Conservation (phyloP, 2,113 vertebrate genomes). For the Pleuronectes platessa region DNA sequence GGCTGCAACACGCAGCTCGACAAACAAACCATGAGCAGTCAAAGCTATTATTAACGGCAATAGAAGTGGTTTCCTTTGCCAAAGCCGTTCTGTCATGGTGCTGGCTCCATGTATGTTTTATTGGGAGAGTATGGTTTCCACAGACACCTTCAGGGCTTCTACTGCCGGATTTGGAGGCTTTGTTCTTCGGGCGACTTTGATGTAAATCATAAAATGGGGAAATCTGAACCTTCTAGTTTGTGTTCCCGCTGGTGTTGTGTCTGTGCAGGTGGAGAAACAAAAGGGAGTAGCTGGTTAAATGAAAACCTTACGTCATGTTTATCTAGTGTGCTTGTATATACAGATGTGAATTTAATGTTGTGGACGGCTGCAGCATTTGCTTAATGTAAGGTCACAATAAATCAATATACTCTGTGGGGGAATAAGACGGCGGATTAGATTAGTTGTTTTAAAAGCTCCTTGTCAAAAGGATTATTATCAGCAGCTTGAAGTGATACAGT, state of each 20-base stretch:
- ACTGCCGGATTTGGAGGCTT: slow-evolving; percentile 55
- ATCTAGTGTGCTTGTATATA: background rate
- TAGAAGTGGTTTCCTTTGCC: slow-evolving; percentile 65
- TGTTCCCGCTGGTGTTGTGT: slow-evolving; percentile 19
- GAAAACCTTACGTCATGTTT: background rate
- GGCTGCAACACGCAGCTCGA: slow-evolving; percentile 66
- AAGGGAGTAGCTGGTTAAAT: slow-evolving; percentile 9
- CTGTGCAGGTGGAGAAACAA: slow-evolving; percentile 40
- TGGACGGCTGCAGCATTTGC: background rate
- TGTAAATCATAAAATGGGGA: slow-evolving; percentile 66
- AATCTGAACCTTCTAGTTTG: slow-evolving; percentile 48
- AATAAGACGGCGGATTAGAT: background rate
- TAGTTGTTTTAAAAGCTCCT: background rate
- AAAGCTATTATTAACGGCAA: slow-evolving; percentile 76
- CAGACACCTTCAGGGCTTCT: slow-evolving; percentile 51
- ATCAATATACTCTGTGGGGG: too few species aligned
- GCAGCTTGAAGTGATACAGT: background rate
- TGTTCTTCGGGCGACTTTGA: slow-evolving; percentile 73
- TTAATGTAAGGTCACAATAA: background rate
- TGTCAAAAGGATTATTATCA: background rate
- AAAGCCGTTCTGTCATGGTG: slow-evolving; percentile 53
- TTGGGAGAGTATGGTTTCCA: slow-evolving; percentile 48
- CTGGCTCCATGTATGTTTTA: slow-evolving; percentile 39
- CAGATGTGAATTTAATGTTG: background rate
- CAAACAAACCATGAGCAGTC: slow-evolving; percentile 70